Conservation (phyloP, 2,113 vertebrate genomes). For the Tauraco erythrolophus region DNA sequence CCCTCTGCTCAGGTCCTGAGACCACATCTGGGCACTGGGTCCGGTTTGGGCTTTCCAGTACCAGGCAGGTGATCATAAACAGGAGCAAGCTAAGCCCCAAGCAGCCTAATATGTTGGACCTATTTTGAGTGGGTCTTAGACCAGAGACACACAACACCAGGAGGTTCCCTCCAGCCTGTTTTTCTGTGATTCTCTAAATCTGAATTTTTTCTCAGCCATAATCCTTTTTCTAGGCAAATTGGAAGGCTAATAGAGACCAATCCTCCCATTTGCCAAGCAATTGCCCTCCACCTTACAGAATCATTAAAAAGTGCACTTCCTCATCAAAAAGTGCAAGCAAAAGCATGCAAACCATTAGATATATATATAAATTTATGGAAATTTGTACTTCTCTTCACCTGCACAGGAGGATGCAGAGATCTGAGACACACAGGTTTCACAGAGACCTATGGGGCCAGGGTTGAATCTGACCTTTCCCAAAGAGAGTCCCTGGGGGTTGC, state of each 20-base stretch:
- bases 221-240: not conserved
- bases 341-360: not conserved
- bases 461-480: not conserved
- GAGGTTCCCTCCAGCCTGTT: not conserved
- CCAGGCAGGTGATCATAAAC: not conserved
- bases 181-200: not conserved
- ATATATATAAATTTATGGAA: not conserved
- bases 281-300: not conserved
- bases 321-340: not conserved
- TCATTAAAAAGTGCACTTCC: no score
- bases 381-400: not conserved
- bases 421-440: not conserved
- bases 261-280: not conserved
- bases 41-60: not conserved
- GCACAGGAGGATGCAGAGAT: not conserved
- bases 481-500: not conserved
- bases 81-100: not conserved
- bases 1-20: not conserved
- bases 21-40: not conserved
- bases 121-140: not conserved
- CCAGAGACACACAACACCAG: not conserved
- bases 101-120: not conserved
- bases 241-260: not conserved
- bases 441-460: not conserved
- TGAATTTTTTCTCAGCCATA: not conserved